Evolutionary conservation across 2,797 vertebrate species (phyloP).

Genomic region (Aselliscus stoliczkanus): DNA sequence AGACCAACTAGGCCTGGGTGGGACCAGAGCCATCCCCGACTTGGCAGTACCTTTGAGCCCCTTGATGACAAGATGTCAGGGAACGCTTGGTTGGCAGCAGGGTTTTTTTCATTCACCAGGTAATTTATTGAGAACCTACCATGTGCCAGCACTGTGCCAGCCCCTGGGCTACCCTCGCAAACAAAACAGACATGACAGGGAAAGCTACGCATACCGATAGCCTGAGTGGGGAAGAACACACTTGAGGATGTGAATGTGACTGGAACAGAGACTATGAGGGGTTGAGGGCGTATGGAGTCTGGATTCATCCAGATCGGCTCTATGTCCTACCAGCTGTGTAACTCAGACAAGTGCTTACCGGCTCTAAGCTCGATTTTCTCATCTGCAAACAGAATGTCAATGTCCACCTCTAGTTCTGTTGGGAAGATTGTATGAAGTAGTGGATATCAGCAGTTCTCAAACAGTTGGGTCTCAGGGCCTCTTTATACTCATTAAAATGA

Average conservation of each 20-base stretch:
- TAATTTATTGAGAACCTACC: background rate
- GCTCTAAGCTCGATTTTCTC: background rate
- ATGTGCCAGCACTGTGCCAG: background rate
- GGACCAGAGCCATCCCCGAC: background rate
- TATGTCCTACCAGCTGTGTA: background rate
- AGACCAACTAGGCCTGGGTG: background rate
- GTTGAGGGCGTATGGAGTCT: background rate
- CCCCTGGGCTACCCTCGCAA: background rate
- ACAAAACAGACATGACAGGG: background rate
- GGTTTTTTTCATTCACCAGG: background rate
- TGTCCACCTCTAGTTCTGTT: no score
- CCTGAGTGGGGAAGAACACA: background rate
- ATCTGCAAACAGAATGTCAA: background rate
- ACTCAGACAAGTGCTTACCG: background rate
- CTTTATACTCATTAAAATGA: background rate
- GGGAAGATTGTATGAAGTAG: background rate
- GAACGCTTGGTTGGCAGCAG: background rate
- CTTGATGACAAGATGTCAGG: background rate
- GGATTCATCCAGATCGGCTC: background rate
- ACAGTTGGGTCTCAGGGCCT: background rate
- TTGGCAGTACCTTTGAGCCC: background rate
- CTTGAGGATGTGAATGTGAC: background rate
- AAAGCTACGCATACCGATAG: background rate
- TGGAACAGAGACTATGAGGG: background rate
- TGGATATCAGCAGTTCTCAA: background rate